Percentiles rank a stretch among this genome's conserved stretches.
Conservation (phyloP, 2,797 vertebrate genomes). For the Acridotheres tristis region DNA sequence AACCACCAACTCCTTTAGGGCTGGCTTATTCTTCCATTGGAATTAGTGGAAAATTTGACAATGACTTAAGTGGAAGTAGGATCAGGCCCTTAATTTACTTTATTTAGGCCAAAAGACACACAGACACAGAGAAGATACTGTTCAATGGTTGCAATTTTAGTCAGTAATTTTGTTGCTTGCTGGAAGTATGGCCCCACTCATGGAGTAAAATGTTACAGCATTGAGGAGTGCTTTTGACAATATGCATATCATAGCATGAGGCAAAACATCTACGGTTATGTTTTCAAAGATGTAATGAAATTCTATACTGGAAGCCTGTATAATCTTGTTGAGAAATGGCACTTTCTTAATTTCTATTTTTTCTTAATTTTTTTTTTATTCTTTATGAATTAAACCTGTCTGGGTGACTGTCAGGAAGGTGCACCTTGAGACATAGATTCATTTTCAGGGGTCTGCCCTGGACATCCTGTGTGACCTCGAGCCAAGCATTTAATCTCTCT, state of each 20-base stretch:
- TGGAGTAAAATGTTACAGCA: background rate
- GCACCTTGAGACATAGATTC: background rate
- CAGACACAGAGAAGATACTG: constrained; percentile 47
- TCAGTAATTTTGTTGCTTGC: background rate
- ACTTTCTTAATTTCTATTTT: background rate
- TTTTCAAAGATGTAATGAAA: constrained; percentile 42
- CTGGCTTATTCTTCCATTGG: background rate
- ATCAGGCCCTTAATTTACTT: constrained; percentile 49
- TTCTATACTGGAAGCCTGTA: background rate
- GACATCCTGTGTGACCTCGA: background rate
- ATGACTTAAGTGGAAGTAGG: constrained; percentile 33
- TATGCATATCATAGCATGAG: background rate
- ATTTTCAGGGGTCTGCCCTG: background rate
- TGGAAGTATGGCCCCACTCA: constrained; percentile 9
- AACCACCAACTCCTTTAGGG: background rate
- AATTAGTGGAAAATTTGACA: constrained; percentile 33
- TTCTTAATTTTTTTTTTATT: background rate
- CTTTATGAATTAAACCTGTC: background rate
- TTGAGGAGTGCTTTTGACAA: constrained; percentile 22
- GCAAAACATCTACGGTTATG: background rate
- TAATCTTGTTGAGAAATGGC: background rate
- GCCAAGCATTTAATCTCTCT: background rate
- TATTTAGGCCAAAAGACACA: constrained; percentile 52
- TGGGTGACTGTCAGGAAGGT: background rate
- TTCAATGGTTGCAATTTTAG: constrained; percentile 10